Percentiles rank a stretch among this genome's conserved stretches.
Conservation (phyloP, 2,888 invertebrate species). For the Heliconius ismenius region DNA sequence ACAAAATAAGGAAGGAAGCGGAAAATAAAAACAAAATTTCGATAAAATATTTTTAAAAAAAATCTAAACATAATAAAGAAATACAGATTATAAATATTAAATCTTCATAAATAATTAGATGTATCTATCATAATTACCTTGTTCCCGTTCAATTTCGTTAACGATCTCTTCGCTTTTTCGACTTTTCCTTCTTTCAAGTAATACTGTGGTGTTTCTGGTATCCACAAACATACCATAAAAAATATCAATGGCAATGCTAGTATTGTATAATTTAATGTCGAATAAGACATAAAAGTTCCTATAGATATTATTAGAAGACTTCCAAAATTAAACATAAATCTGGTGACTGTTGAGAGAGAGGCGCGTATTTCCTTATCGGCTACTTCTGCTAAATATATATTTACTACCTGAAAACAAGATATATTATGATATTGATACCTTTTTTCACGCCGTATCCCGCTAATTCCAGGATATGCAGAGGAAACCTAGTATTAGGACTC, state of each 20-base stretch:
- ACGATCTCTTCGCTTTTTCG: constrained; percentile 66
- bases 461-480: too few species aligned
- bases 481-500: too few species aligned
- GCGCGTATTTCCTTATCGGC: constrained; percentile 73
- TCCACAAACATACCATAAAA: constrained; percentile 74
- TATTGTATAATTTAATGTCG: constrained; percentile 67
- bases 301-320: constrained; percentile 64
- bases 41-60: not conserved
- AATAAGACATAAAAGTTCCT: constrained; percentile 66
- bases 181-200: constrained; percentile 77
- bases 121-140: constrained; percentile 50
- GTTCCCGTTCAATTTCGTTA: constrained; percentile 62
- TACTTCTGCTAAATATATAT: constrained; percentile 72
- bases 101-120: not conserved
- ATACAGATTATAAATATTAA: not conserved
- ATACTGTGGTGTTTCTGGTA: constrained; percentile 84
- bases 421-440: too few species aligned
- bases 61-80: not conserved
- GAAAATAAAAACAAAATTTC: not conserved
- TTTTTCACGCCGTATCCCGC: too few species aligned
- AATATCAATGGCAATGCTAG: constrained; percentile 70
- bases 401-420: constrained; percentile 57
- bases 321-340: constrained; percentile 67
- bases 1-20: not conserved
- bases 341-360: constrained; percentile 56